A percentile compares a stretch with the other conserved stretches of the same genome.
These are phyloP conservation scores for Poeciliopsis prolifica DNA, from an alignment of 2,113 vertebrate species.

Conservation along the genomic window DNA sequence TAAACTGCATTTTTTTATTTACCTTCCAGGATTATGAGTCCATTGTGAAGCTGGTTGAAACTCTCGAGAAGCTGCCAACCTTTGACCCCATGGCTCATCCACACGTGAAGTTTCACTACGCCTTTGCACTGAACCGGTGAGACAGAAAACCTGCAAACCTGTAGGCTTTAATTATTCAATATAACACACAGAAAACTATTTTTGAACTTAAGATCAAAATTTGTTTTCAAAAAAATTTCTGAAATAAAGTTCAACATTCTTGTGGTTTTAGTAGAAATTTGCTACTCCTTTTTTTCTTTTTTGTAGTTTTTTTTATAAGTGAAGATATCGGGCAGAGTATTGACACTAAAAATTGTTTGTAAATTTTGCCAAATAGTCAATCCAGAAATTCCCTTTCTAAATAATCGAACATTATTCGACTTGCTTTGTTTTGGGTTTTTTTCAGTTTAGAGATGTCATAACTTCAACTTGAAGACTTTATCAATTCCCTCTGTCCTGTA, in stretches of 20 bases:
- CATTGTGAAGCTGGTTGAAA: conserved; percentile 95
- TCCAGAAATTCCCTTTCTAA: background rate
- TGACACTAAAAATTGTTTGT: background rate
- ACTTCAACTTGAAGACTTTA: no score
- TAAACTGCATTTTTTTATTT: conserved; percentile 8
- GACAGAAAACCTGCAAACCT: conserved; percentile 11
- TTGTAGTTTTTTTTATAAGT: no score
- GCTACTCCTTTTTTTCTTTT: no score
- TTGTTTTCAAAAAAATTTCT: no score
- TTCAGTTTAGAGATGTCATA: no score
- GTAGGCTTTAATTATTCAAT: background rate
- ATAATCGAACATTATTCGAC: background rate
- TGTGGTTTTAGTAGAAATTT: no score
- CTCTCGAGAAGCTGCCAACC: conserved; percentile 94
- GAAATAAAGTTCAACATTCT: no score
- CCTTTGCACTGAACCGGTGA: conserved; percentile 97
- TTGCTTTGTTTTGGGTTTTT: no score
- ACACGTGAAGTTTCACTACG: conserved; percentile 97
- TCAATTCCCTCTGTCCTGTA: no score
- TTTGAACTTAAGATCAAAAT: no score
- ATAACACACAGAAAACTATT: background rate
- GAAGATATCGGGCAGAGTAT: no score
- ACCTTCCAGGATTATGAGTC: conserved; percentile 91
- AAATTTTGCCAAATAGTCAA: background rate
- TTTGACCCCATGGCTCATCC: conserved; percentile 93